These are phyloP conservation scores for Platalea minor DNA, from an alignment of 2,797 vertebrate genomes.

Conservation along the genomic window DNA sequence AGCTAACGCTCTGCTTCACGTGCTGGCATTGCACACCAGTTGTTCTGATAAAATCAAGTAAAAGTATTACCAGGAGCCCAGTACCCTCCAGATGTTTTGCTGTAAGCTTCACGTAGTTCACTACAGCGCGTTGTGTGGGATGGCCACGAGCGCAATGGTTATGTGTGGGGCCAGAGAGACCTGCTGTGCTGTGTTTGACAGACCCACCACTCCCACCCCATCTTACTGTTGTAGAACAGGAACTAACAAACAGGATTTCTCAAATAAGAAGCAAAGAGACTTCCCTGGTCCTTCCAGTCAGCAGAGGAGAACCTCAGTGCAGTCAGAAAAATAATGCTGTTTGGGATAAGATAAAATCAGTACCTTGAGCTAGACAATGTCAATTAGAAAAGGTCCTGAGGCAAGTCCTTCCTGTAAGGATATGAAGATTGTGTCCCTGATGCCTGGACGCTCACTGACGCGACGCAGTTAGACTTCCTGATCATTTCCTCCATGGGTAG, in stretches of 20 bases:
- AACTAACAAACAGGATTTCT: not conserved
- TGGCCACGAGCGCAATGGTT: fast-evolving
- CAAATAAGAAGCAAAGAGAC: not conserved
- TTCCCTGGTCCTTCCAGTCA: not conserved
- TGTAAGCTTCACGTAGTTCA: not conserved
- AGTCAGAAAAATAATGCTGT: not conserved
- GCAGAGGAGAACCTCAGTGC: not conserved
- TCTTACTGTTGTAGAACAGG: not conserved
- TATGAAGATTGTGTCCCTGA: constrained; percentile 91
- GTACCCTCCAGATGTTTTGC: not conserved
- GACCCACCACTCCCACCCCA: not conserved
- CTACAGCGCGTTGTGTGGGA: not conserved
- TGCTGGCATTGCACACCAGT: not conserved
- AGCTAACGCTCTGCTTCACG: not conserved
- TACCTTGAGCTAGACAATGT: not conserved
- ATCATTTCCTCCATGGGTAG: constrained; percentile 89
- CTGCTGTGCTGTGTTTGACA: not conserved
- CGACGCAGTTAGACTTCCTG: constrained; percentile 85
- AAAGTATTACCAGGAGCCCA: not conserved
- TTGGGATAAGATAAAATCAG: constrained; percentile 23
- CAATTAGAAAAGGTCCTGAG: constrained; percentile 79
- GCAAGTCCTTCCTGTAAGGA: constrained; percentile 83
- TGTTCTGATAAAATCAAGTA: not conserved
- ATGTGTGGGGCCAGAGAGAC: not conserved
- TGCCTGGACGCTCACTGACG: constrained; percentile 84